Conservation (phyloP, 2,113 vertebrate genomes). For the Dipodomys spectabilis region DNA sequence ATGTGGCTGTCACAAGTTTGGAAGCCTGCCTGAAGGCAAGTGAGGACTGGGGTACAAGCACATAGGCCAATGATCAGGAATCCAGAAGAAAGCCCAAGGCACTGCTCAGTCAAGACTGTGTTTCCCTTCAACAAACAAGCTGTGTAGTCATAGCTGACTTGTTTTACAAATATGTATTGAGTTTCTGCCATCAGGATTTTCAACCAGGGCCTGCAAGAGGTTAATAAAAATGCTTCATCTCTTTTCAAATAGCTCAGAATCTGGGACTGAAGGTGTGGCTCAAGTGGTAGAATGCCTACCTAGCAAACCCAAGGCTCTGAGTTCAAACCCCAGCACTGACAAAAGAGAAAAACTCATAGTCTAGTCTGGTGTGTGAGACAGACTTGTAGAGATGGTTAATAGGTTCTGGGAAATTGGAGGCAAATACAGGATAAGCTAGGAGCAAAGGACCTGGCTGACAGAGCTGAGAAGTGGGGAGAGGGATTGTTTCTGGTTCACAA, state of each 20-base stretch:
- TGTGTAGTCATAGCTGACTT: neutral
- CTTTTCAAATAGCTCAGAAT: too few species aligned
- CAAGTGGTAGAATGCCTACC: too few species aligned
- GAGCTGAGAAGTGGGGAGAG: neutral
- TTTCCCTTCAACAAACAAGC: neutral
- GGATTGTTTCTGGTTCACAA: neutral
- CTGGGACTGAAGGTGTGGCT: too few species aligned
- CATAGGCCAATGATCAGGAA: neutral
- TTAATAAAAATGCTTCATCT: neutral
- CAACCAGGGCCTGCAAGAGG: neutral
- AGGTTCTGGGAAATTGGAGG: neutral
- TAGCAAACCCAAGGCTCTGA: too few species aligned
- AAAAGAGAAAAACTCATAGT: neutral
- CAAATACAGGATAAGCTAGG: neutral
- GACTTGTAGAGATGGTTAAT: neutral
- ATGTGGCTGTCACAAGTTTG: neutral
- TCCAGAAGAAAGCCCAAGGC: neutral
- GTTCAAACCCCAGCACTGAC: too few species aligned
- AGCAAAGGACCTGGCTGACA: neutral
- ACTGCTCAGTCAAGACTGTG: neutral
- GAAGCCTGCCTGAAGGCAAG: neutral
- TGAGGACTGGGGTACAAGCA: neutral
- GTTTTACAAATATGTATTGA: too few species aligned
- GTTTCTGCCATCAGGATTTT: too few species aligned
- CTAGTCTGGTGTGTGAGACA: neutral